Percentiles rank a stretch among this genome's conserved stretches.
phyloP scores from a whole-genome alignment of 2,888 invertebrate genomes.

The Neoaliturus tenellus region DNA sequence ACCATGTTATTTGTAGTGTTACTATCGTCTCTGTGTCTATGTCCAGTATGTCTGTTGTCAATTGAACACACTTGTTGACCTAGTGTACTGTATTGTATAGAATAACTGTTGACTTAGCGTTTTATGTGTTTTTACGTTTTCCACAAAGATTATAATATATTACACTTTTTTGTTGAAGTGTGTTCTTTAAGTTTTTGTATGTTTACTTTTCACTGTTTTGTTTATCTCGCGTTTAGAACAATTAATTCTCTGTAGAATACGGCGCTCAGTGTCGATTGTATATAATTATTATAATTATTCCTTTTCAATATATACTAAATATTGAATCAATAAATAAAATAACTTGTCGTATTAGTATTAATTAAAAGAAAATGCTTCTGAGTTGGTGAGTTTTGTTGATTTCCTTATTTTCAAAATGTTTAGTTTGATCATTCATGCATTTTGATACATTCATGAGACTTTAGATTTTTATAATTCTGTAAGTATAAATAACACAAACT shows the following conservation, averaged over 20 bases:
- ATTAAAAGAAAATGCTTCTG: conserved; percentile 56
- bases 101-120: conserved; percentile 43
- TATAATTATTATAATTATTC: conserved; percentile 45
- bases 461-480: no score
- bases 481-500: no score
- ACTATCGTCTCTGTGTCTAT: conserved; percentile 7
- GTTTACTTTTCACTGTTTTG: conserved; percentile 50
- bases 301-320: conserved; percentile 43
- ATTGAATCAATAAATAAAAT: conserved; percentile 51
- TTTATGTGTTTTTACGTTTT: conserved; percentile 52
- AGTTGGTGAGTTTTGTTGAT: conserved; percentile 25
- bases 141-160: conserved; percentile 53
- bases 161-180: conserved; percentile 53
- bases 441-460: no score
- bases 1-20: conserved; percentile 51
- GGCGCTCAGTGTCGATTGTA: conserved; percentile 39
- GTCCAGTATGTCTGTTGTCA: conserved; percentile 41
- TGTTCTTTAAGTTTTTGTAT: conserved; percentile 50
- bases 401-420: conserved; percentile 6
- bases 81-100: conserved; percentile 42
- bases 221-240: conserved; percentile 40
- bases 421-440: not conserved
- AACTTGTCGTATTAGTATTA: conserved; percentile 57
- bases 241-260: conserved; percentile 46
- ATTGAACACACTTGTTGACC: conserved; percentile 36